Conservation (phyloP, 2,797 vertebrate species). For the Phoebastria nigripes region DNA sequence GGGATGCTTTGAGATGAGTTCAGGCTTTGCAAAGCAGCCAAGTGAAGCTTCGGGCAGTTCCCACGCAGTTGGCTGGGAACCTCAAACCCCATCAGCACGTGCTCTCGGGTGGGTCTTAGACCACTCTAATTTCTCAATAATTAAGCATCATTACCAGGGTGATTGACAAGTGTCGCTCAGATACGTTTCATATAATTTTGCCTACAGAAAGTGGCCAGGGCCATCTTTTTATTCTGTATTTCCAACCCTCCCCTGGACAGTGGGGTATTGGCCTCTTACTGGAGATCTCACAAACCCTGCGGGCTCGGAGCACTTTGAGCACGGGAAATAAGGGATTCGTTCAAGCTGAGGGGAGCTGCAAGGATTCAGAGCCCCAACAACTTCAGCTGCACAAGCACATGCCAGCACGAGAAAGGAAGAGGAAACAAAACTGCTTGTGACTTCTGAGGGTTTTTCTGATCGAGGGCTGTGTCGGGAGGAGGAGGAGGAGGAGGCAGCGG, state of each 20-base stretch:
- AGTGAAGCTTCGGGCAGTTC: not conserved
- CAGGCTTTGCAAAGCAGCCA: not conserved
- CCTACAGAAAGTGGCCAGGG: not conserved
- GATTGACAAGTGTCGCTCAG: not conserved
- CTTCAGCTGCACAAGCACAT: not conserved
- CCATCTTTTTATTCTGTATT: not conserved
- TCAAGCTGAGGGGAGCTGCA: not conserved
- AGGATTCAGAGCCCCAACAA: not conserved
- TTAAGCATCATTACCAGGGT: not conserved
- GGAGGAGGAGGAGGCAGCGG: not conserved
- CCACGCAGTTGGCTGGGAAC: fast-evolving
- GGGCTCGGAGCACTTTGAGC: fast-evolving
- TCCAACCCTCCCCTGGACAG: not conserved
- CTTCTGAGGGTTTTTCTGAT: not conserved
- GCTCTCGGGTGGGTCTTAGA: not conserved
- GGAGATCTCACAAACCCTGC: fast-evolving
- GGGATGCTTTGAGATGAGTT: not conserved
- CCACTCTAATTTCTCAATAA: not conserved
- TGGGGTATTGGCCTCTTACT: too few species aligned
- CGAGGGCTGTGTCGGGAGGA: not conserved
- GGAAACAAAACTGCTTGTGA: not conserved
- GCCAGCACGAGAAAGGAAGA: not conserved
- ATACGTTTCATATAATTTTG: fast-evolving
- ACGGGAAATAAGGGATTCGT: fast-evolving
- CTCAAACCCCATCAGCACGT: not conserved